phyloP scores from a whole-genome alignment of 2,113 vertebrate genomes.

The Sterrhoptilus dennistouni region DNA sequence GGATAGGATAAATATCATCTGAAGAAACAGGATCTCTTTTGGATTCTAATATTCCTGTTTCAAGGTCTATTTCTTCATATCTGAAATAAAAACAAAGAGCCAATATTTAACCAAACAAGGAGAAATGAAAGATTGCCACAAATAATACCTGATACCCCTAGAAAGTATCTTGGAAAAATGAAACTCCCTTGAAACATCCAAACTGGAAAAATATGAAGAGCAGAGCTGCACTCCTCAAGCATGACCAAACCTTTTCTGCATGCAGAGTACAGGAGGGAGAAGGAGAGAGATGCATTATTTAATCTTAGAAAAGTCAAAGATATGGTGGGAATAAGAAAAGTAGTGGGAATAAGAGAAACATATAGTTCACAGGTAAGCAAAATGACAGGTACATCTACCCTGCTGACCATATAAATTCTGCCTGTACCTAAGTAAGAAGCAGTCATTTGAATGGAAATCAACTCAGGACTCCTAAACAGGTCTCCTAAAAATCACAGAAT shows the following conservation, averaged over 20 bases:
- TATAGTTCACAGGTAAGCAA: background rate
- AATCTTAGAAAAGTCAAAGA: background rate
- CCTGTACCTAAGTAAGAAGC: rapidly evolving
- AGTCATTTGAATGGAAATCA: background rate
- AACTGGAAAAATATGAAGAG: background rate
- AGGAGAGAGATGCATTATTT: background rate
- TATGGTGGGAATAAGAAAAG: background rate
- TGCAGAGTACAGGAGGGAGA: rapidly evolving
- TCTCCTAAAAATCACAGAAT: background rate
- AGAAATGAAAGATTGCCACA: background rate
- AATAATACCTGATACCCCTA: background rate
- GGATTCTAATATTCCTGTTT: slow-evolving; percentile 80
- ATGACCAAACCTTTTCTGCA: background rate
- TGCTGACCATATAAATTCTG: background rate
- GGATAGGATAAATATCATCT: slow-evolving; percentile 86
- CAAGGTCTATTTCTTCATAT: slow-evolving; percentile 84
- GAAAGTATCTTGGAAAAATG: background rate
- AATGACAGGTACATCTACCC: background rate
- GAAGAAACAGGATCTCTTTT: slow-evolving; percentile 28
- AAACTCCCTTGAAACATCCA: background rate
- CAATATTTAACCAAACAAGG: background rate
- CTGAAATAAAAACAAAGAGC: slow-evolving; percentile 63
- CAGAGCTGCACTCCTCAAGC: background rate
- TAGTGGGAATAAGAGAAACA: background rate
- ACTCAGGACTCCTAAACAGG: rapidly evolving